These are phyloP conservation scores for Stratiomys singularior DNA, from an alignment of 2,888 invertebrate species.

Conservation along the genomic window DNA sequence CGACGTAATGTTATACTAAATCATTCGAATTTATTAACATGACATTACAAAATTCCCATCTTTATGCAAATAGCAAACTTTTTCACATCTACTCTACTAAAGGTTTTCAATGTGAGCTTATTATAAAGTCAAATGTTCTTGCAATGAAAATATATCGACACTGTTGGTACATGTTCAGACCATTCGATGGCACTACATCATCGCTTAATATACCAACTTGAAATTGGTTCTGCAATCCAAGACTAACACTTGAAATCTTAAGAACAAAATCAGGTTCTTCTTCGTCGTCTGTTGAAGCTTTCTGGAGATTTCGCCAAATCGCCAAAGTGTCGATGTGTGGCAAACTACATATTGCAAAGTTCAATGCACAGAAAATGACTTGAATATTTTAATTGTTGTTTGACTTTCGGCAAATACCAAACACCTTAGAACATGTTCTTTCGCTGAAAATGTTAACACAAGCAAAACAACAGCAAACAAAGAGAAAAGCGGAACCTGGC, in stretches of 20 bases:
- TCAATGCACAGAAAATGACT: constrained; percentile 44
- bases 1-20: too few species aligned
- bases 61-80: too few species aligned
- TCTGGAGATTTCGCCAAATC: neutral
- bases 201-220: too few species aligned
- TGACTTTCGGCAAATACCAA: neutral
- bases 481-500: constrained; percentile 11
- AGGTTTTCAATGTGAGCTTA: too few species aligned
- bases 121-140: too few species aligned
- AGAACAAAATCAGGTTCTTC: neutral
- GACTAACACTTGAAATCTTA: neutral
- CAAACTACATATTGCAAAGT: constrained; percentile 22
- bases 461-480: neutral
- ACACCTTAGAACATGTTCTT: constrained; percentile 2
- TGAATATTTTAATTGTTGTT: constrained; percentile 37
- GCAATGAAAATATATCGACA: neutral
- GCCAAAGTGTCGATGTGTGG: neutral
- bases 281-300: neutral
- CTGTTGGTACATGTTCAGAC: neutral
- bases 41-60: too few species aligned
- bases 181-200: too few species aligned
- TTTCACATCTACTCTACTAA: too few species aligned
- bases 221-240: too few species aligned
- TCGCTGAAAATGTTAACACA: neutral
- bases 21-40: too few species aligned